Percentiles rank a stretch among this genome's conserved stretches.
Conservation (phyloP, 2,797 vertebrate species). For the Malurus leucopterus region DNA sequence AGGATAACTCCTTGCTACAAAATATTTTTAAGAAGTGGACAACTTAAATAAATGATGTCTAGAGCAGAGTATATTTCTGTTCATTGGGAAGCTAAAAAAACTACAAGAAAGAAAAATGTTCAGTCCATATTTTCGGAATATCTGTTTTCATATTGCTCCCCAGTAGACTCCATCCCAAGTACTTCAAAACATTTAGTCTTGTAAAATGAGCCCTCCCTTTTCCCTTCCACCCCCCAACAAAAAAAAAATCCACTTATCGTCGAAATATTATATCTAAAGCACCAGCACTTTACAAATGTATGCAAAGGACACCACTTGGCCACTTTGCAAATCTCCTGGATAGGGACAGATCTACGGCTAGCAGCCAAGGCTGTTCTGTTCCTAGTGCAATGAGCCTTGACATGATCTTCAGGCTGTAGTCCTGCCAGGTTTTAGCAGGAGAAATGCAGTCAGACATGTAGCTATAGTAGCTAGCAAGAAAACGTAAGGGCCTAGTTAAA, state of each 20-base stretch:
- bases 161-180: neutral
- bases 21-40: constrained; percentile 41
- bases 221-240: neutral
- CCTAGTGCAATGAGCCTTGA: constrained; percentile 34
- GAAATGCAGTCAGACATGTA: neutral
- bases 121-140: neutral
- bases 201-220: neutral
- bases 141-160: constrained; percentile 11
- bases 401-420: constrained; percentile 26
- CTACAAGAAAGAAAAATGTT: neutral
- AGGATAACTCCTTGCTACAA: constrained; percentile 33
- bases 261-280: neutral
- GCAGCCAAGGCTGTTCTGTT: constrained; percentile 49
- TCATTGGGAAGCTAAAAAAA: constrained; percentile 18
- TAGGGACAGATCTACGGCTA: constrained; percentile 13
- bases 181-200: neutral
- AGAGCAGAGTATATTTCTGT: constrained; percentile 10
- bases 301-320: constrained; percentile 18
- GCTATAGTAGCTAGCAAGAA: neutral
- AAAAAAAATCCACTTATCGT: neutral
- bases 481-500: neutral
- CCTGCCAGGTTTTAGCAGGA: neutral
- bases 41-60: constrained; percentile 50
- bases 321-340: constrained; percentile 8
- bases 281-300: neutral